Conservation (phyloP, 2,113 vertebrate genomes). For the Abramis brama region DNA sequence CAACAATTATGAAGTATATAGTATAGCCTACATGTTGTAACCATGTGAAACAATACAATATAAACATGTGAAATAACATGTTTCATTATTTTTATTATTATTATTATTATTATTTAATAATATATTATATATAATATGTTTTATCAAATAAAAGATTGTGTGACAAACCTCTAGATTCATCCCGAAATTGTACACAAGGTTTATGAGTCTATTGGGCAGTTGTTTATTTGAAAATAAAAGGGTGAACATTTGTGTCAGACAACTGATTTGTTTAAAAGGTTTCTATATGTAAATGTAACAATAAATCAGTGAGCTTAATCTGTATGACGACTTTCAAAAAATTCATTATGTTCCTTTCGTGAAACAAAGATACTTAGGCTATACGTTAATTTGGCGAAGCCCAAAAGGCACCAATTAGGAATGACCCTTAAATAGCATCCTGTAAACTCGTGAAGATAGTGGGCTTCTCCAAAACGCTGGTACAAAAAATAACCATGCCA, state of each 20-base stretch:
- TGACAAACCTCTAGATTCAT: no score
- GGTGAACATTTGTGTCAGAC: not conserved
- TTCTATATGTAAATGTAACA: not conserved
- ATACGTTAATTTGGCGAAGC: not conserved
- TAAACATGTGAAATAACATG: not conserved
- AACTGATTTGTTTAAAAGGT: not conserved
- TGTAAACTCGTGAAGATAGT: not conserved
- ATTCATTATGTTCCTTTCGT: not conserved
- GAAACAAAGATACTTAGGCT: not conserved
- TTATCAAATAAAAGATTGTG: not conserved
- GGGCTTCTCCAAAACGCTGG: not conserved
- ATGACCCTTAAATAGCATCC: not conserved
- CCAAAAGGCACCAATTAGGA: not conserved
- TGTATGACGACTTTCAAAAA: not conserved
- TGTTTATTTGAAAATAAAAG: not conserved
- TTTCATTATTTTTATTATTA: no score
- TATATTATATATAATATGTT: not conserved
- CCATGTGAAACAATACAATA: not conserved
- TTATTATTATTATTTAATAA: not conserved
- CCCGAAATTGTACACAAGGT: no score
- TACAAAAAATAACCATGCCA: not conserved
- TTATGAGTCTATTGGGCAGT: not conserved
- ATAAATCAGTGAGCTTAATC: not conserved
- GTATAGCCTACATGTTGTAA: not conserved
- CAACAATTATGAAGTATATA: not conserved